Percentiles rank a stretch among this genome's conserved stretches.
Evolutionary conservation across 2,797 vertebrate genomes (phyloP).

Genomic region (Sandelia bainsii): DNA sequence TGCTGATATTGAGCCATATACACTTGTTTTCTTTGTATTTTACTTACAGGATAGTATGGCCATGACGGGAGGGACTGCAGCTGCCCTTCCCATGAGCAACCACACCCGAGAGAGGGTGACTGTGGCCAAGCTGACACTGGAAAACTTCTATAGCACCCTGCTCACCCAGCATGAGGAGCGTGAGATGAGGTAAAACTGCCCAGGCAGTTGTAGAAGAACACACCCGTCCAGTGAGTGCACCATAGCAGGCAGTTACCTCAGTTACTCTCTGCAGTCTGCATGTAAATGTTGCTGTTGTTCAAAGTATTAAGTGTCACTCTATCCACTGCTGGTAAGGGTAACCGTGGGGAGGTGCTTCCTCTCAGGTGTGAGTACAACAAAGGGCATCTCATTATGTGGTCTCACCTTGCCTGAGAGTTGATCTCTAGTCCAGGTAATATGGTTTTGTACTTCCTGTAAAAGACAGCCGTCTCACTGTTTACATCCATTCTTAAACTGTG

Average conservation of each 20-base stretch:
- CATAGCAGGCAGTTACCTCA: not conserved
- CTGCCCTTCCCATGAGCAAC: constrained; percentile 97
- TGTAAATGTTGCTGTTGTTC: constrained; percentile 32
- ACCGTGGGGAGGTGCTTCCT: constrained; percentile 9
- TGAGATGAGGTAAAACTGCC: constrained; percentile 90
- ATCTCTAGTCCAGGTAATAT: constrained; percentile 22
- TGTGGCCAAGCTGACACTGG: constrained; percentile 96
- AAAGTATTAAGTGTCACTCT: constrained; percentile 28
- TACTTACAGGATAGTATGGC: constrained; percentile 90
- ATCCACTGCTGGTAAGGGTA: not conserved
- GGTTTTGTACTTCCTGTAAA: constrained; percentile 1
- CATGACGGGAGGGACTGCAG: constrained; percentile 93
- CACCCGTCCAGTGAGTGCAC: not conserved
- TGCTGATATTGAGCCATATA: too few relatives aligned
- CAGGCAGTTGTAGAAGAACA: not conserved
- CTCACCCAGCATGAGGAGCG: constrained; percentile 97
- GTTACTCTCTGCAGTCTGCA: not conserved
- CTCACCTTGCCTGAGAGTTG: constrained; percentile 47
- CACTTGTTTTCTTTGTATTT: too few relatives aligned
- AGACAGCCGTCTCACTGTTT: constrained; percentile 22
- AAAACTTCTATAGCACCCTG: constrained; percentile 99
- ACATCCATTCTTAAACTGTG: not conserved
- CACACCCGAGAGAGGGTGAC: constrained; percentile 98
- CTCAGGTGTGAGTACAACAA: constrained; percentile 42
- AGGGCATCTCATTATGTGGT: constrained; percentile 1